A percentile compares a stretch with the other conserved stretches of the same genome.
Evolutionary conservation across 1,140 invertebrate species (phyloP).

Genomic region (Diabrotica virgifera): DNA sequence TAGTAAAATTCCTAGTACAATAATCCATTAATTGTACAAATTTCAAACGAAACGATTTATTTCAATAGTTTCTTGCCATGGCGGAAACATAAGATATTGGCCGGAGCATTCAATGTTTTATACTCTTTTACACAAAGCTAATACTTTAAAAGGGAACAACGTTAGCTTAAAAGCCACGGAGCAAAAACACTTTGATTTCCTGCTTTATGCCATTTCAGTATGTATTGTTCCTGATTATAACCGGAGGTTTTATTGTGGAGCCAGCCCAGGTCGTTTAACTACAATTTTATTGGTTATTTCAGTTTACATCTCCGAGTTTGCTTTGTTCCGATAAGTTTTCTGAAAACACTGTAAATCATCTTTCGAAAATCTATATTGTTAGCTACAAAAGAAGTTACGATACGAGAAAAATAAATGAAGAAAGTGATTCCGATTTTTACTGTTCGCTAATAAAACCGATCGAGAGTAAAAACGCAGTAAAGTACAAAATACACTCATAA

Average conservation of each 20-base stretch:
- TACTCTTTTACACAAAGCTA: too few species aligned
- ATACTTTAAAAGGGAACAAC: too few species aligned
- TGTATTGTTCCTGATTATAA: constrained; percentile 7
- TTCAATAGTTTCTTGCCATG: too few species aligned
- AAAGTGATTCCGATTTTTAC: constrained; percentile 1
- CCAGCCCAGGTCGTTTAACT: constrained; percentile 22
- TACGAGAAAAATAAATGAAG: not conserved
- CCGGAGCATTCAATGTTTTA: too few species aligned
- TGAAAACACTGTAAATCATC: constrained; percentile 9
- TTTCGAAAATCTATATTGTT: not conserved
- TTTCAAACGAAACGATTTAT: too few species aligned
- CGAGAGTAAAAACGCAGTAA: not conserved
- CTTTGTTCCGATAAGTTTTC: constrained; percentile 14
- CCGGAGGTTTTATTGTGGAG: constrained; percentile 17
- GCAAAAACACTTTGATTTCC: too few species aligned
- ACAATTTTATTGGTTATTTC: constrained; percentile 23
- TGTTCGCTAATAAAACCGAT: not conserved
- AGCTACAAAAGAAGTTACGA: constrained; percentile 2
- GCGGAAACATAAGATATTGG: too few species aligned
- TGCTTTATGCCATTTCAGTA: constrained; percentile 5
- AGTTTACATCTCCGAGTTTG: constrained; percentile 7
- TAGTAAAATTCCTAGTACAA: too few species aligned
- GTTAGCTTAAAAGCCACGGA: too few species aligned
- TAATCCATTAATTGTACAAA: too few species aligned
- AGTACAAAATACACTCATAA: too few species aligned